phyloP scores from a whole-genome alignment of 2,797 vertebrate genomes.

The Hybognathus amarus region DNA sequence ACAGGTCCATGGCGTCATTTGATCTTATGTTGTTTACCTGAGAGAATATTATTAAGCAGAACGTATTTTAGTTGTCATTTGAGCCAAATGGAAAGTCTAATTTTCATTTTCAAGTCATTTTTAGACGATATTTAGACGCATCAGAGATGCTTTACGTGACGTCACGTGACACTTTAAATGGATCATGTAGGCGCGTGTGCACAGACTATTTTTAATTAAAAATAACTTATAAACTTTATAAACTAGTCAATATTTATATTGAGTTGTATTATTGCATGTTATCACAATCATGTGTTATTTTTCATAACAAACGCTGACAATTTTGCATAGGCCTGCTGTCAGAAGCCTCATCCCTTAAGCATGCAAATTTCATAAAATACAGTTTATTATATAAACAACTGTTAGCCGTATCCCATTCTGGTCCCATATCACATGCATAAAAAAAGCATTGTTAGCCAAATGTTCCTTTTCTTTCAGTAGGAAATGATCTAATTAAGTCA shows the following conservation, averaged over 20 bases:
- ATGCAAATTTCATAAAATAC: too few species aligned
- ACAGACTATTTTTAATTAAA: not conserved
- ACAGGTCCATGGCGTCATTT: slow-evolving; percentile 72
- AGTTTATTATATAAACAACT: not conserved
- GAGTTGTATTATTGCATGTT: not conserved
- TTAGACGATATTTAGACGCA: too few species aligned
- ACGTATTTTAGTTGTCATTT: not conserved
- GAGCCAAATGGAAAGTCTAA: too few species aligned
- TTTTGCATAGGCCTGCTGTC: not conserved
- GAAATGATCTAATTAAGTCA: not conserved
- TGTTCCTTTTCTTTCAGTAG: not conserved
- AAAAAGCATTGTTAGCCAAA: not conserved
- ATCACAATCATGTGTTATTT: not conserved
- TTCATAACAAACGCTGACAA: not conserved
- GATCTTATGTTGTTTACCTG: not conserved
- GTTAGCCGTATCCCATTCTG: too few species aligned
- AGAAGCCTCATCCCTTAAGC: not conserved
- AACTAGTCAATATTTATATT: not conserved
- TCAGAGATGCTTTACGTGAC: too few species aligned
- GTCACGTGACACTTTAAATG: slow-evolving; percentile 23
- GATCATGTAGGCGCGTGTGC: not conserved
- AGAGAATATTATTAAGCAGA: not conserved
- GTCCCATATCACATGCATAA: not conserved
- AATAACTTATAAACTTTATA: not conserved
- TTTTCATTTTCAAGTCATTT: too few species aligned